Conservation (phyloP, 2,888 invertebrate genomes). For the Abscondita cerata region DNA sequence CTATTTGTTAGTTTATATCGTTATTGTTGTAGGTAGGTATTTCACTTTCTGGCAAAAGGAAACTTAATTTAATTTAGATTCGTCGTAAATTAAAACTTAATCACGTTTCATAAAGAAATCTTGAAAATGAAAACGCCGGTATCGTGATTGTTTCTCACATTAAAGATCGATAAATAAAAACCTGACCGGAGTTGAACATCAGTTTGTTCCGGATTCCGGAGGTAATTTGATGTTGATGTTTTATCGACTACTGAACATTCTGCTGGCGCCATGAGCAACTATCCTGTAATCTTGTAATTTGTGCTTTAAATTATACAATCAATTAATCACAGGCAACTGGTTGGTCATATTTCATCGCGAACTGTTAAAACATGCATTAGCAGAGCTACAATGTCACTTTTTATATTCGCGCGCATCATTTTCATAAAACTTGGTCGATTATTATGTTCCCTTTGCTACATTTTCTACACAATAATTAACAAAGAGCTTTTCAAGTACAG, state of each 20-base stretch:
- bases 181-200: constrained; percentile 26
- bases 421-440: constrained; percentile 31
- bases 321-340: constrained; percentile 44
- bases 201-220: constrained; percentile 34
- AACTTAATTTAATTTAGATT: neutral
- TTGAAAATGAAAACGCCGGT: constrained; percentile 2
- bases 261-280: constrained; percentile 31
- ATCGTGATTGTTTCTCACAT: constrained; percentile 17
- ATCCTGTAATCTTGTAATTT: constrained; percentile 39
- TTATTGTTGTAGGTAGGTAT: no score
- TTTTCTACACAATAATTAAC: constrained; percentile 17
- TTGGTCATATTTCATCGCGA: constrained; percentile 42
- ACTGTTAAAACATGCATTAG: constrained; percentile 43
- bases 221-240: constrained; percentile 36
- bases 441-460: constrained; percentile 27
- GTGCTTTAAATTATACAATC: constrained; percentile 44
- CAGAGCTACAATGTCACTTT: constrained; percentile 34
- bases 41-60: neutral
- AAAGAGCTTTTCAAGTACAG: constrained; percentile 21
- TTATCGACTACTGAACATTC: constrained; percentile 30
- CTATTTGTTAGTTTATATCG: neutral
- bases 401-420: constrained; percentile 26
- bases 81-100: neutral
- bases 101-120: constrained; percentile 2
- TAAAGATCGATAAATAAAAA: constrained; percentile 25